phyloP scores from a whole-genome alignment of 2,888 invertebrate species.

The Agriopis marginaria region DNA sequence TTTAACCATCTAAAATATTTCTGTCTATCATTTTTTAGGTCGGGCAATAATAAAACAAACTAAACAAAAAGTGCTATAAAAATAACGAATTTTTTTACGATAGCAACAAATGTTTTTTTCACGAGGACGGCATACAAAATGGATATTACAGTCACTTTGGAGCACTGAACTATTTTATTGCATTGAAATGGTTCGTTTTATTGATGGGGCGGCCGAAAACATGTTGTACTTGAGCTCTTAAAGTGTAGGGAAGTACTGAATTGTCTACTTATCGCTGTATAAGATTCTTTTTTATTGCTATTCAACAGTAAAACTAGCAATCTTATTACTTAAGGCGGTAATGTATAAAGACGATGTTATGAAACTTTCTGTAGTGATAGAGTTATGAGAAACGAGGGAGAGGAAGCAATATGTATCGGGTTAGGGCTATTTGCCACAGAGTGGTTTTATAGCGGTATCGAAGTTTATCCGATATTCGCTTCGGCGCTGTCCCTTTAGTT shows the following conservation, averaged over 20 bases:
- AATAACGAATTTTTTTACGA: slow-evolving; percentile 24
- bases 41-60: slow-evolving; percentile 14
- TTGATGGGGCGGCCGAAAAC: slow-evolving; percentile 31
- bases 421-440: slow-evolving; percentile 17
- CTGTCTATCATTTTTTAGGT: background rate
- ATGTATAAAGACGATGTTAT: slow-evolving; percentile 4
- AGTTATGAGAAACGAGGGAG: slow-evolving; percentile 17
- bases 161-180: slow-evolving; percentile 39
- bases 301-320: slow-evolving; percentile 10
- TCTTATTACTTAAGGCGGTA: slow-evolving; percentile 18
- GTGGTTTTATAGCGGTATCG: slow-evolving; percentile 13
- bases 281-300: slow-evolving; percentile 5
- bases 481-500: slow-evolving; percentile 9
- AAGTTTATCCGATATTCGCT: slow-evolving; percentile 11
- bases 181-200: slow-evolving; percentile 32
- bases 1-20: background rate
- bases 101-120: slow-evolving; percentile 33
- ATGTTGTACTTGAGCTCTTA: slow-evolving; percentile 27
- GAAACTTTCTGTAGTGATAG: slow-evolving; percentile 13
- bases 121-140: slow-evolving; percentile 38
- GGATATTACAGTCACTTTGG: slow-evolving; percentile 39
- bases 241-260: slow-evolving; percentile 13
- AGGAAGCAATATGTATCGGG: slow-evolving; percentile 18
- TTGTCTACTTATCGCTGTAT: slow-evolving; percentile 21
- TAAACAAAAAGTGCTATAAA: slow-evolving; percentile 20